phyloP scores from a whole-genome alignment of 2,888 invertebrate genomes.

The Selenia dentaria region DNA sequence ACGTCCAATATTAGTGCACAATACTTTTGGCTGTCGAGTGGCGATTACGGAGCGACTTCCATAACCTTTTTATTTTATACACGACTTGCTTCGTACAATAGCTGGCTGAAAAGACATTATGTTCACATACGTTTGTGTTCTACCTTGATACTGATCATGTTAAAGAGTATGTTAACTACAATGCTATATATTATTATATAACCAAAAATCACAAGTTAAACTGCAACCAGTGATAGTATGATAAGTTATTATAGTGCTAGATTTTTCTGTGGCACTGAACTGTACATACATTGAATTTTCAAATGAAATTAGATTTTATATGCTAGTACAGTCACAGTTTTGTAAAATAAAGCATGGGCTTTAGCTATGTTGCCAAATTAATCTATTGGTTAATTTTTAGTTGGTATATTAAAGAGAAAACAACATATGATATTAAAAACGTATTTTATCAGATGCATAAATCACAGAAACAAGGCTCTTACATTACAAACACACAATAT shows the following conservation, averaged over 20 bases:
- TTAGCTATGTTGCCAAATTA: constrained; percentile 1
- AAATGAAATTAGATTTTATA: constrained; percentile 60
- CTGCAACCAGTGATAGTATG: constrained; percentile 60
- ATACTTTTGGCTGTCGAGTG: not conserved
- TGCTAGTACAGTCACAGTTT: constrained; percentile 54
- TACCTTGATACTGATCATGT: not conserved
- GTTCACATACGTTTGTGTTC: not conserved
- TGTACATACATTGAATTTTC: constrained; percentile 60
- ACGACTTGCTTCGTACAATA: not conserved
- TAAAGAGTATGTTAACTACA: too few species aligned
- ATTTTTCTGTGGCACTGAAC: constrained; percentile 59
- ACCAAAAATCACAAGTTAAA: constrained; percentile 35
- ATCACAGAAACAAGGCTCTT: too few species aligned
- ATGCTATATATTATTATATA: constrained; percentile 9
- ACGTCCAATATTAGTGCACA: not conserved
- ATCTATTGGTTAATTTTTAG: too few species aligned
- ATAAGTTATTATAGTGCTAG: constrained; percentile 28
- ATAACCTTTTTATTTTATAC: not conserved
- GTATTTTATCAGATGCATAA: too few species aligned
- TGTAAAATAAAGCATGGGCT: constrained; percentile 6
- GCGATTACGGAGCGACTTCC: not conserved
- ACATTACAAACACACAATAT: too few species aligned
- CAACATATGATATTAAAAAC: too few species aligned
- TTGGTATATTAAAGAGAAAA: too few species aligned
- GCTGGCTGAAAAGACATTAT: not conserved